Conservation (phyloP, 2,797 vertebrate species). For the Melanotaenia trifasciata region DNA sequence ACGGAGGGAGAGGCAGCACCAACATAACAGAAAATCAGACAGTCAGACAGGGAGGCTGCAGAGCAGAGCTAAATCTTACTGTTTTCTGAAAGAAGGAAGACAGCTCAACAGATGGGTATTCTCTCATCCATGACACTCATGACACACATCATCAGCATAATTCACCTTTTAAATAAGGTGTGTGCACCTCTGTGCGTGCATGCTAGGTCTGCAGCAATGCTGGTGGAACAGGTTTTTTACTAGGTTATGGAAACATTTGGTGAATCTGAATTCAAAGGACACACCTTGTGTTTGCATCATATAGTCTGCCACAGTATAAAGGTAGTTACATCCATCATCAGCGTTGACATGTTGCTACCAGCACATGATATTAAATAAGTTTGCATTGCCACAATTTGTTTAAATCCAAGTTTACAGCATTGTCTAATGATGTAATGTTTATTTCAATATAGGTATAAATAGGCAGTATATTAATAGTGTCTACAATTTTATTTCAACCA, state of each 20-base stretch:
- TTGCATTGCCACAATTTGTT: slow-evolving; percentile 27
- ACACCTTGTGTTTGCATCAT: slow-evolving; percentile 43
- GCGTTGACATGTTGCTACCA: slow-evolving; percentile 12
- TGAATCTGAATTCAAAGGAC: slow-evolving; percentile 47
- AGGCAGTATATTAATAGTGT: background rate
- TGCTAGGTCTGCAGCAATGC: background rate
- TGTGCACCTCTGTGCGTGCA: slow-evolving; percentile 1
- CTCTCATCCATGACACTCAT: slow-evolving; percentile 32
- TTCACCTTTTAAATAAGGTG: slow-evolving; percentile 45
- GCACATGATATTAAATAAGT: slow-evolving; percentile 6
- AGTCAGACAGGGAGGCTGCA: slow-evolving; percentile 39
- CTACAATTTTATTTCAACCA: background rate
- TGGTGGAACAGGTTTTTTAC: background rate
- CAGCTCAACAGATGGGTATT: slow-evolving; percentile 55
- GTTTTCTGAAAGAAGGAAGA: slow-evolving; percentile 41
- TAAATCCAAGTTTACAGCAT: slow-evolving; percentile 6
- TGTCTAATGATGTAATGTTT: slow-evolving; percentile 11
- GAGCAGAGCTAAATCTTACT: slow-evolving; percentile 39
- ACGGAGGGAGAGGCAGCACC: slow-evolving; percentile 14
- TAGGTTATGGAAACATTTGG: slow-evolving; percentile 17
- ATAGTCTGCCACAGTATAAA: slow-evolving; percentile 38
- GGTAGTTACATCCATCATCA: slow-evolving; percentile 49
- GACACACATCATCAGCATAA: slow-evolving; percentile 28
- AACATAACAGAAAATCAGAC: slow-evolving; percentile 39
- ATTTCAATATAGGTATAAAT: slow-evolving; percentile 4